These are phyloP conservation scores for Chaetura pelagica DNA, from an alignment of 2,113 vertebrate species.

Conservation along the genomic window DNA sequence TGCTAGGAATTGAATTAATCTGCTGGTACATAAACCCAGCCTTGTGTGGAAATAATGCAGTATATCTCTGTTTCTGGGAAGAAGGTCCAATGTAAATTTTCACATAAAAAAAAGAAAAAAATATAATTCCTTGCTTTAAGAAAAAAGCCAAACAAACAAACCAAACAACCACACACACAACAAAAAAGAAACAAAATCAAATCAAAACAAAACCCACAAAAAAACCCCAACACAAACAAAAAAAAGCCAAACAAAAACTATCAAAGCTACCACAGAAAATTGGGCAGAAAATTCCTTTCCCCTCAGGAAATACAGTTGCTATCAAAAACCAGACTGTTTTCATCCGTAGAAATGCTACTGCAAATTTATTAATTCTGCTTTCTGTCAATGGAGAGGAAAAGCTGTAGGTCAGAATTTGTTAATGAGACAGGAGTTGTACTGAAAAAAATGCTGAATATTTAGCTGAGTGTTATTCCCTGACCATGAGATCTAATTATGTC, in stretches of 20 bases:
- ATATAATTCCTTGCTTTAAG: background rate
- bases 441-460: slow-evolving; percentile 37
- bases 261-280: background rate
- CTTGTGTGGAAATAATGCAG: background rate
- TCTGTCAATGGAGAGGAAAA: background rate
- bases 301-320: background rate
- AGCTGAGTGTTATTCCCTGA: background rate
- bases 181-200: too few species aligned
- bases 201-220: too few species aligned
- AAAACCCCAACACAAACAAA: too few species aligned
- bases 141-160: background rate
- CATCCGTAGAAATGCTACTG: background rate
- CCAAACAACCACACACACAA: too few species aligned
- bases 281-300: background rate
- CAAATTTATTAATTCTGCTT: slow-evolving; percentile 7
- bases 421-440: background rate
- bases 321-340: background rate
- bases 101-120: background rate
- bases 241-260: too few species aligned
- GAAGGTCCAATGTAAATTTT: background rate
- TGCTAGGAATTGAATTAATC: background rate
- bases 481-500: slow-evolving; percentile 24
- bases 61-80: background rate
- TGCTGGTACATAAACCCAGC: background rate
- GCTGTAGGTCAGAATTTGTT: background rate